Evolutionary conservation across 1,140 invertebrate genomes (phyloP), one percentile per base, ranked within the genome.

Genomic region (Pollicipes pollicipes): DNA sequence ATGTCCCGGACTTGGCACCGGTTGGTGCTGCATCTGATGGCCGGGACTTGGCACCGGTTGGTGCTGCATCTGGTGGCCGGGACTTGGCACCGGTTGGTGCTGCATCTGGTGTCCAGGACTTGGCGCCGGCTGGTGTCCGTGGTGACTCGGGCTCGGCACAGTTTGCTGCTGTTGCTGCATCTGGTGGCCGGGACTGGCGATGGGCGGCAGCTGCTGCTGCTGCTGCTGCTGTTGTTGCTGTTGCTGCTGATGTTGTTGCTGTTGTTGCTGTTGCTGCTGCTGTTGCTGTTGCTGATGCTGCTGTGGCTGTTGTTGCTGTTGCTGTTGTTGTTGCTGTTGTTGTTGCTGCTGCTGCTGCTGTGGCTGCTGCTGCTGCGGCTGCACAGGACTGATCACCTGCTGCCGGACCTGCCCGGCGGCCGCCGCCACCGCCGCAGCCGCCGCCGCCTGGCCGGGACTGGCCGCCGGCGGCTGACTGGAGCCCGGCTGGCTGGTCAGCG

Each of bases 401-500:
- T 68, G 29, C n/a, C 45, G 68, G 16, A 68, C 29, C 13, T 30
- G n/a, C n/a, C n/a, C n/a, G n/a, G n/a, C n/a, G n/a, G n/a, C n/a
- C n/a, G 66, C 28, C 16, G 66, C 30, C 16, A 16, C n/a, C 26
- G 30, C 30, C 27, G 68, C 68, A 13, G 68, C 58, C 27, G 68
- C 30, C 68, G n/a, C 26, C 68, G 10, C 68, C 32, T 30, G 10
- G 68, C 30, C 78, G 75, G 77, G 76, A 68, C 76, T 74, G 64
- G 76, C 77, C 0, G 75, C 75, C 13, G 73, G 77, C 10, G 76
- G 79, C 28, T 81, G 80, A 70, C 80, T 35, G 16, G 35, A 4
- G 6, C 16, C 35, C 35, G 35, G 35, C 35, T 35, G 35, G 35
- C 35, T 35, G 35, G 35, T n/a, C n/a, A n/a, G n/a, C n/a, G n/a